Base-by-base conservation (phyloP, 2,888 invertebrate genomes). In the Drosophila parthenogenetica region DNA sequence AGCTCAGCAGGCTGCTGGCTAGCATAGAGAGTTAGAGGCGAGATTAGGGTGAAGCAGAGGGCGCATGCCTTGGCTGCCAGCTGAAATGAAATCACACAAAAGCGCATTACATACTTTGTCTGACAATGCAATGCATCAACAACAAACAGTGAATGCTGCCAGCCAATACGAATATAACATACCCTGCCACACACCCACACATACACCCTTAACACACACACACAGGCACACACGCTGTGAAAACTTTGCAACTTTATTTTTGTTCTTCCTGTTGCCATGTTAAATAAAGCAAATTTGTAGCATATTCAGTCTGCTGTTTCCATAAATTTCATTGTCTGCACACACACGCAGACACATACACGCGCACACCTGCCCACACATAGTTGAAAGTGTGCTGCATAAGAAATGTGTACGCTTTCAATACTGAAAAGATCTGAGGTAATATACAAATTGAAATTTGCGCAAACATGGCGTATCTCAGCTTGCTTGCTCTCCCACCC, bases 391-490 rank as follows among this genome's bases (percentile, higher is more conserved):
- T 59, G 42, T 48, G 40, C 50, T 53, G 79, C 82, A 82, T 84
- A 81, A 75, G 85, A 82, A 82, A 84, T 79, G 29, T 29, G 29
- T 29, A 77, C 60, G 67, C 76, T 82, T 29, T 80, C 73, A 76
- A 76, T 82, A 70, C 69, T 46, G 61, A 68, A 72, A 77, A 75
- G 74, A 67, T 84, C 76, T 84, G 73, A 84, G 79, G 81, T 86
- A 84, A 85, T 86, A 86, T 82, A 84, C 81, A 85, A 85, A 86
- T 85, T 86, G 85, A 85, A 85, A 86, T 86, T 85, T 81, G 80
- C 69, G 71, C 84, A 86, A 79, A 84, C 81, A 85, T 60, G 72
- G 81, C 82, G 74, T 82, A 80, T 19, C 54, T 14, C 50, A n/a
- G 11, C 53, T 32, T 22, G 42, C 48, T 49, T 25, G 7, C 32